A percentile compares a stretch with the other conserved stretches of the same genome.
These are phyloP conservation scores for Epizoanthus fatuus DNA, from an alignment of 92 coral and sea anemone species.

Conservation along the genomic window DNA sequence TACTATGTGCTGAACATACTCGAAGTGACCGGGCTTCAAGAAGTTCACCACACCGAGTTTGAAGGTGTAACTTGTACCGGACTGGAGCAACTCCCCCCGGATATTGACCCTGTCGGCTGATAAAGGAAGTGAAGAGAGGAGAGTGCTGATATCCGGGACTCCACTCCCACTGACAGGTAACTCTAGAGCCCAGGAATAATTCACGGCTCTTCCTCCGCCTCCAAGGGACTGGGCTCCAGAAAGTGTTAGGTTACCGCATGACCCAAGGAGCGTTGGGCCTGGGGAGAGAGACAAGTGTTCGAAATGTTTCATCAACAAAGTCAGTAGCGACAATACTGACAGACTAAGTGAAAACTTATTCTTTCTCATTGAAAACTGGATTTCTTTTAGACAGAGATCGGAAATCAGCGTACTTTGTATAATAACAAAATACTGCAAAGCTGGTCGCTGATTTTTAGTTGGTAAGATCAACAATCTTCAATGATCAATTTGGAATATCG, in stretches of 20 bases:
- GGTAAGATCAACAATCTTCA: too few relatives aligned
- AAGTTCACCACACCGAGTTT: constrained; percentile 40
- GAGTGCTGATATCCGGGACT: constrained; percentile 11
- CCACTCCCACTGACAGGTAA: neutral
- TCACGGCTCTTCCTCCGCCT: constrained; percentile 60
- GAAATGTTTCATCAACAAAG: too few relatives aligned
- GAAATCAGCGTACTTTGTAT: too few relatives aligned
- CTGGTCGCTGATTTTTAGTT: too few relatives aligned
- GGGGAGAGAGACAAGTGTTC: constrained; percentile 16
- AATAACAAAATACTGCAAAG: too few relatives aligned
- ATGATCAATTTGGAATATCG: too few relatives aligned
- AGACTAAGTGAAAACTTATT: too few relatives aligned
- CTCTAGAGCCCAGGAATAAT: constrained; percentile 47
- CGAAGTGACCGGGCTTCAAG: constrained; percentile 7
- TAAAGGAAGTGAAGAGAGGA: constrained; percentile 14
- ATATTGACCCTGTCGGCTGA: constrained; percentile 20
- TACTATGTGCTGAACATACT: constrained; percentile 2
- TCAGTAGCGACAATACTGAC: neutral
- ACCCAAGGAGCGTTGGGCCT: constrained; percentile 57
- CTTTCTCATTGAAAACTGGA: too few relatives aligned
- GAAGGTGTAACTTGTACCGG: constrained; percentile 38
- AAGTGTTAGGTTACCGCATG: constrained; percentile 60
- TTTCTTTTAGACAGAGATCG: too few relatives aligned
- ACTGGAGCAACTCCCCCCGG: constrained; percentile 30
- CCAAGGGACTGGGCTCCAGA: constrained; percentile 59